These are phyloP conservation scores for Monochamus alternatus DNA, from an alignment of 2,888 invertebrate species.

Conservation along the genomic window DNA sequence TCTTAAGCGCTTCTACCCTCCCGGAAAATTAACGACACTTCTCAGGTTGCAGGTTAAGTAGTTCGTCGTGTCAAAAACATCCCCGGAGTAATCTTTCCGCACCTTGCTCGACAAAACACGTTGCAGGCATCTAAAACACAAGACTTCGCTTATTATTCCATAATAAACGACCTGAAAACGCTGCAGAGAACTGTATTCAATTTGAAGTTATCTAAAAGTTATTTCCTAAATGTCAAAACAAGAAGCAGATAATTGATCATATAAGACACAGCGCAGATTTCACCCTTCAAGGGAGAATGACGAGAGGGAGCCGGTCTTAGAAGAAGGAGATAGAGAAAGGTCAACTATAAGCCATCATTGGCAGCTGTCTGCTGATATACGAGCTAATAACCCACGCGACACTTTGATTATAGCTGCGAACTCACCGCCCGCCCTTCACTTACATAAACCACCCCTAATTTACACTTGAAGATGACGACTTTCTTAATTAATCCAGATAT, in stretches of 20 bases:
- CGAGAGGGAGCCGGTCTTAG: constrained; percentile 37
- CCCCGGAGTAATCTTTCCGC: background rate
- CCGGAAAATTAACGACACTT: no score
- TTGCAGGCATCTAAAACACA: constrained; percentile 37
- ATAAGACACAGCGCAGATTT: constrained; percentile 54
- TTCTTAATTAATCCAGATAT: constrained; percentile 49
- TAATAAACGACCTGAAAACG: constrained; percentile 35
- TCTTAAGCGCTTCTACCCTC: no score
- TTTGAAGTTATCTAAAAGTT: constrained; percentile 64
- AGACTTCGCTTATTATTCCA: constrained; percentile 37
- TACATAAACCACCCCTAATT: constrained; percentile 42
- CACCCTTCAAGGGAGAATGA: constrained; percentile 37
- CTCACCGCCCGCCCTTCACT: constrained; percentile 44
- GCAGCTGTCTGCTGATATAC: constrained; percentile 72
- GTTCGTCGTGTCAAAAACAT: background rate
- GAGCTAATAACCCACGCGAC: constrained; percentile 70
- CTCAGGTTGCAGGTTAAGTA: no score
- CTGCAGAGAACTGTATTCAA: constrained; percentile 38
- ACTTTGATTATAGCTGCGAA: constrained; percentile 62
- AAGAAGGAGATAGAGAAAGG: constrained; percentile 56
- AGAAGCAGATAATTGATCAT: constrained; percentile 71
- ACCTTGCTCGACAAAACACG: constrained; percentile 14
- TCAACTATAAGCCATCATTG: constrained; percentile 70
- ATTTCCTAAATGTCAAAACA: constrained; percentile 71
- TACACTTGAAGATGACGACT: constrained; percentile 47